phyloP scores from a whole-genome alignment of 23 tunicate genomes.

The Halocynthia aurantium region DNA sequence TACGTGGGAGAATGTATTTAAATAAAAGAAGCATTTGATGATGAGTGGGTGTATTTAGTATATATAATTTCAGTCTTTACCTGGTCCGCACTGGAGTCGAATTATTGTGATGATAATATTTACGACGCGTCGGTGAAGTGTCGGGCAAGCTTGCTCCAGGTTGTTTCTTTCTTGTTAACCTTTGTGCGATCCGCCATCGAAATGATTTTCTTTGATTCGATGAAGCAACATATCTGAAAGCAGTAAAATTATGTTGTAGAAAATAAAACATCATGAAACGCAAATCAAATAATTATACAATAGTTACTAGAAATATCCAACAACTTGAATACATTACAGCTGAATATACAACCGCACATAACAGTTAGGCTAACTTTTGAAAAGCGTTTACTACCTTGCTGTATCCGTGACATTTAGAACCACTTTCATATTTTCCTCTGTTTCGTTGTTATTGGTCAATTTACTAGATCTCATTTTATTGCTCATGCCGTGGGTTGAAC shows the following conservation, averaged over 20 bases:
- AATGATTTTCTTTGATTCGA: constrained; percentile 5
- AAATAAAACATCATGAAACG: not conserved
- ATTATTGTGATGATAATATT: too few species aligned
- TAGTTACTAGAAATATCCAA: too few species aligned
- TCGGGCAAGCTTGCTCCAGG: too few species aligned
- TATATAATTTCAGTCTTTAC: too few species aligned
- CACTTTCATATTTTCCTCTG: not conserved
- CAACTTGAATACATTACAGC: too few species aligned
- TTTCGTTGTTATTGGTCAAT: constrained; percentile 4
- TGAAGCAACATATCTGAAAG: not conserved
- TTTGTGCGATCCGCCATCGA: constrained; percentile 4
- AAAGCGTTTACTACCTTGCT: constrained; percentile 13
- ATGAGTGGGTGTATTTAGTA: too few species aligned
- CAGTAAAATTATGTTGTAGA: not conserved
- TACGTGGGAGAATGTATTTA: too few species aligned
- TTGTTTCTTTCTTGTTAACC: constrained; percentile 1
- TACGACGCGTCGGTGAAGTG: too few species aligned
- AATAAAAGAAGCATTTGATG: too few species aligned
- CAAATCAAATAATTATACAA: too few species aligned
- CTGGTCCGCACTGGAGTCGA: too few species aligned
- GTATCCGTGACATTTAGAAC: constrained; percentile 12
- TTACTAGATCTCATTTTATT: not conserved
- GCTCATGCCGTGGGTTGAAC: not conserved
- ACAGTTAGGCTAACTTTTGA: not conserved
- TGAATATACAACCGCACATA: not conserved